Evolutionary conservation across 2,888 invertebrate species (phyloP), one percentile per base, ranked within the genome.

Genomic region (Netelia inedita): DNA sequence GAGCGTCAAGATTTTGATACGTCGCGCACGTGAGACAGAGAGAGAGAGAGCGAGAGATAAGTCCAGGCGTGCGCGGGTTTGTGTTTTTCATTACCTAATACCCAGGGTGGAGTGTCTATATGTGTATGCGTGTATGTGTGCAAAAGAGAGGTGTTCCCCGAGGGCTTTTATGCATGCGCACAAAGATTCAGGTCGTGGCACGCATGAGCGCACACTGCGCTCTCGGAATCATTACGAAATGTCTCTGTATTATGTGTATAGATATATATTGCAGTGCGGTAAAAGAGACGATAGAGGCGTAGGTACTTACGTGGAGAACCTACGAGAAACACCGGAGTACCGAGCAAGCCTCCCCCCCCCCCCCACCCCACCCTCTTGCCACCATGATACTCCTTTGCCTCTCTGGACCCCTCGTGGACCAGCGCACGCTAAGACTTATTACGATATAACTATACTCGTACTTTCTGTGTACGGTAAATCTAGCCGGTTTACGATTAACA

Each of bases 151-250:
- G 74, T 79, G 73, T 79, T 79, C 82, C 85, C 85, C 68, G 79
- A 82, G 85, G 82, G 85, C 71, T 82, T 85, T 85, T 82, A 69
- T 85, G 71, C 85, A 85, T 86, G 87, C 86, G 89, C 88, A 90
- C 89, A 91, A 91, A 91, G 92, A 92, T 92, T 87, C 91, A 92
- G 92, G 92, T 92, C 92, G 92, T 89, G 89, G 89, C 87, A 92
- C 91, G 93, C 93, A 93, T 92, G 92, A 92, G 91, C 88, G 92
- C 89, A 89, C 92, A 90, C 91, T 79, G 71, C 66, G 89, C 89
- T 89, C 89, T 88, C 89, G 88, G 90, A 90, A 92, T 92, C 90
- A 90, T 92, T 93, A 91, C 92, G 92, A 93, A 92, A 92, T 89
- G 87, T 90, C 89, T 90, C 85, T 65, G 66, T 75, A 68, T 73